Evolutionary conservation across 2,797 vertebrate genomes (phyloP).

Genomic region (Gymnodraco acuticeps): DNA sequence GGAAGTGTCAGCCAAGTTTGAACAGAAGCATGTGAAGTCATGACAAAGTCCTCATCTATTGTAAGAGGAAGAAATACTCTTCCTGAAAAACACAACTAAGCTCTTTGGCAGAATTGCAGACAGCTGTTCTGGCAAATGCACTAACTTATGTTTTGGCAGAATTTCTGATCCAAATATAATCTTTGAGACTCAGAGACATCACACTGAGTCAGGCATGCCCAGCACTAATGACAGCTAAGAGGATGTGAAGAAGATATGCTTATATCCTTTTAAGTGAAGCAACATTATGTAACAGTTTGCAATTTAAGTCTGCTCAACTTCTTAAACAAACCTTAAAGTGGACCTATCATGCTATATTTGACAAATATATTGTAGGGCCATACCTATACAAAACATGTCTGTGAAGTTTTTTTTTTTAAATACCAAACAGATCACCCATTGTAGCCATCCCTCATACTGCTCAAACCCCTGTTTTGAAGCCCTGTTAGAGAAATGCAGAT

Average conservation of each 20-base stretch:
- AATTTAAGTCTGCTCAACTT: not conserved
- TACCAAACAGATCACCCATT: no score
- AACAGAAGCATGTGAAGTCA: conserved; percentile 36
- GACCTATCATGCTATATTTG: no score
- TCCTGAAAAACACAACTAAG: conserved; percentile 7
- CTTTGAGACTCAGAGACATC: conserved; percentile 10
- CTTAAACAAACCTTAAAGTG: not conserved
- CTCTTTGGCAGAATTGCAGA: conserved; percentile 24
- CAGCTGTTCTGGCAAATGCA: conserved; percentile 17
- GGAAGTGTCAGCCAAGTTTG: conserved; percentile 11
- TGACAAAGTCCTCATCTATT: conserved; percentile 18
- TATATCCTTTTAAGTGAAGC: conserved; percentile 15
- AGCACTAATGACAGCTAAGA: conserved; percentile 55
- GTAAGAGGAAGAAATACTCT: conserved; percentile 34
- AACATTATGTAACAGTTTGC: not conserved
- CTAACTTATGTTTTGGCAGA: conserved; percentile 4
- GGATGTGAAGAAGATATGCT: conserved; percentile 55
- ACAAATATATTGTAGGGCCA: no score
- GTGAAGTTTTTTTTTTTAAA: no score
- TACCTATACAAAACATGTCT: no score
- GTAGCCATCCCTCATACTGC: no score
- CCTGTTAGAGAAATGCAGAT: no score
- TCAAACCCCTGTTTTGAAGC: no score
- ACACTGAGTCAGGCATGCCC: conserved; percentile 33
- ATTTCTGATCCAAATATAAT: conserved; percentile 36